A percentile compares a stretch with the other conserved stretches of the same genome.
Evolutionary conservation across 2,888 invertebrate species (phyloP).

Genomic region (Sarcophaga rosellei): DNA sequence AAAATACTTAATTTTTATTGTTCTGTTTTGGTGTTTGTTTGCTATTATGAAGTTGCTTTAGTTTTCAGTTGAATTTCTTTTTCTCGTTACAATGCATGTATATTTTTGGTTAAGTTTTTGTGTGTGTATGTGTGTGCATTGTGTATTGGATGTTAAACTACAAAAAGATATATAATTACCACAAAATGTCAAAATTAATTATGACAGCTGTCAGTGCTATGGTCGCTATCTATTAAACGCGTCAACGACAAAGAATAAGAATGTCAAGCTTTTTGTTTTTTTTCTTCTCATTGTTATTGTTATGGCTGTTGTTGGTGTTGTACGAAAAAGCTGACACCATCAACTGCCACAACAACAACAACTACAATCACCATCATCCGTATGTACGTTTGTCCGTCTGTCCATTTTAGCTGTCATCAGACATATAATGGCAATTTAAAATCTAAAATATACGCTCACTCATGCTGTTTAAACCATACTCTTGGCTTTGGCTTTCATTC

Average conservation of each 20-base stretch:
- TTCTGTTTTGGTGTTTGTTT: conserved; percentile 29
- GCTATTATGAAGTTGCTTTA: conserved; percentile 19
- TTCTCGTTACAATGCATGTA: neutral
- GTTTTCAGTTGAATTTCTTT: conserved; percentile 21
- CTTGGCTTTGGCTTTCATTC: neutral
- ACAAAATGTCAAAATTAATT: conserved; percentile 81
- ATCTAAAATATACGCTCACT: conserved; percentile 24
- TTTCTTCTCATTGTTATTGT: neutral
- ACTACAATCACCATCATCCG: conserved; percentile 45
- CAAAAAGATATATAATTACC: conserved; percentile 78
- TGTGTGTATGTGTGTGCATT: neutral
- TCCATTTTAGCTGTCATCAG: conserved; percentile 65
- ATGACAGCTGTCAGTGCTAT: conserved; percentile 81
- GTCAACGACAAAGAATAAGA: conserved; percentile 67
- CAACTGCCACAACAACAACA: conserved; percentile 72
- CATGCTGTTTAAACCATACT: neutral
- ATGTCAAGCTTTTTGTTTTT: conserved; percentile 52
- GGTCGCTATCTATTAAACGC: conserved; percentile 71
- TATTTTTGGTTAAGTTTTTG: neutral
- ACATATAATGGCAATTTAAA: conserved; percentile 64
- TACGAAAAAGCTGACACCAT: conserved; percentile 62
- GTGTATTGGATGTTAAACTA: conserved; percentile 58
- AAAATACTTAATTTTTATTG: conserved; percentile 15
- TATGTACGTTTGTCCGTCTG: conserved; percentile 48
- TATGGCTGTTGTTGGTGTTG: conserved; percentile 28